phyloP scores from a whole-genome alignment of 2,113 vertebrate species.

The Pangasianodon gigas region DNA sequence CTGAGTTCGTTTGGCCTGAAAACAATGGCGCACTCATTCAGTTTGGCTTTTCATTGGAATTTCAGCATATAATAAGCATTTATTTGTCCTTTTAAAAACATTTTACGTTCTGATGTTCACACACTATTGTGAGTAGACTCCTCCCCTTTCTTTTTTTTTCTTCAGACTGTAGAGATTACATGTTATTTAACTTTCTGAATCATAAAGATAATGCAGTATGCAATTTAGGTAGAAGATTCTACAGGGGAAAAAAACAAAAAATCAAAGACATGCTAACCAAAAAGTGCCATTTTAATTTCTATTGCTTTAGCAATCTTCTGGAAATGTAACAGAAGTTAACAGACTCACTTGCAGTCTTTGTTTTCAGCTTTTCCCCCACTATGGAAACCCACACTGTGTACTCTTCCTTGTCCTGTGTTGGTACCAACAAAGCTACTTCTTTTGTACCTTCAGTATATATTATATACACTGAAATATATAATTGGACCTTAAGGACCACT shows the following conservation, averaged over 20 bases:
- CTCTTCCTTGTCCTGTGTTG: neutral
- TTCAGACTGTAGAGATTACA: neutral
- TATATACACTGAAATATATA: neutral
- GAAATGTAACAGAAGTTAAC: neutral
- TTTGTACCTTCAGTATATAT: neutral
- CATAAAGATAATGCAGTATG: neutral
- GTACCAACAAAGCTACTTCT: neutral
- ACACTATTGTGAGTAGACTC: neutral
- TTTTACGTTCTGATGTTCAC: neutral
- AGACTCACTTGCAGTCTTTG: neutral
- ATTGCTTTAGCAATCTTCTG: neutral
- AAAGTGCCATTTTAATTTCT: neutral
- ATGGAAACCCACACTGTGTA: neutral
- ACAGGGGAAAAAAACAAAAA: neutral
- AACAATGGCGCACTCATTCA: conserved; percentile 61
- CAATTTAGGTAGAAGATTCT: neutral
- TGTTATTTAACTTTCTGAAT: neutral
- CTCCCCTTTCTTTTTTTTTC: too few relatives aligned
- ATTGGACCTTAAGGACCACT: neutral
- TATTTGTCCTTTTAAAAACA: neutral
- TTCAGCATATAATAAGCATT: conserved; percentile 1
- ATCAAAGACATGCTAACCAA: neutral
- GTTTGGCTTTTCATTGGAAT: conserved; percentile 35
- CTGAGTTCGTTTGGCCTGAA: conserved; percentile 56
- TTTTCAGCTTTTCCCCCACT: neutral